phyloP scores from a whole-genome alignment of 2,888 invertebrate species.

The Trachelus iudaicus region DNA sequence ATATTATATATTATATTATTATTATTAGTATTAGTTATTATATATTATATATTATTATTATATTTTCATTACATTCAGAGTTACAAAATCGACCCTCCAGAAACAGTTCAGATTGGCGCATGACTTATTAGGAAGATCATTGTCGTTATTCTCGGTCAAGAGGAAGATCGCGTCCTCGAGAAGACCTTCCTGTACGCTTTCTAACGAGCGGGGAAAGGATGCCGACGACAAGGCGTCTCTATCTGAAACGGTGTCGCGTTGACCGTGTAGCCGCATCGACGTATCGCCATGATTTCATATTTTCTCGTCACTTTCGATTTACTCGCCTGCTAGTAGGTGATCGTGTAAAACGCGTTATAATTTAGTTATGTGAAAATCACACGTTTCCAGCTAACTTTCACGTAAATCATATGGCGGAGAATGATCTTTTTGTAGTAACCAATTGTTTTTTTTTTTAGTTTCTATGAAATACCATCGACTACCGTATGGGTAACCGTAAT shows the following conservation, averaged over 20 bases:
- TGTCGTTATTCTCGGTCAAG: not conserved
- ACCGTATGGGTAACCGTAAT: not conserved
- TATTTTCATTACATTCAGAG: too few relatives aligned
- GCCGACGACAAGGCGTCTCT: not conserved
- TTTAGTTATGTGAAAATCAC: not conserved
- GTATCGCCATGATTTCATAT: not conserved
- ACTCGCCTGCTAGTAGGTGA: not conserved
- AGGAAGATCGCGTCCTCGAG: not conserved
- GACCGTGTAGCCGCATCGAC: not conserved
- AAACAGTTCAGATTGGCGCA: not conserved
- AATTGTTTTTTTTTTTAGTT: not conserved
- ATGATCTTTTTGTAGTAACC: not conserved
- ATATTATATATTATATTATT: too few relatives aligned
- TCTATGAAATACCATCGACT: not conserved
- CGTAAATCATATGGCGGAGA: constrained; percentile 38
- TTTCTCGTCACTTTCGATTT: constrained; percentile 3
- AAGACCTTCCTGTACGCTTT: not conserved
- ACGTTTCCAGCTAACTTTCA: constrained; percentile 36
- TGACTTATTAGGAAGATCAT: not conserved
- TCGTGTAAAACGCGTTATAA: not conserved
- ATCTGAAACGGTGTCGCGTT: not conserved
- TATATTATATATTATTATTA: too few relatives aligned
- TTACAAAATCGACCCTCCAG: not conserved
- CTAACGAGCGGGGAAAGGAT: constrained; percentile 1
- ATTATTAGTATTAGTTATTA: too few relatives aligned